phyloP scores from a whole-genome alignment of 2,113 vertebrate species.

The Grammomys dolichurus region DNA sequence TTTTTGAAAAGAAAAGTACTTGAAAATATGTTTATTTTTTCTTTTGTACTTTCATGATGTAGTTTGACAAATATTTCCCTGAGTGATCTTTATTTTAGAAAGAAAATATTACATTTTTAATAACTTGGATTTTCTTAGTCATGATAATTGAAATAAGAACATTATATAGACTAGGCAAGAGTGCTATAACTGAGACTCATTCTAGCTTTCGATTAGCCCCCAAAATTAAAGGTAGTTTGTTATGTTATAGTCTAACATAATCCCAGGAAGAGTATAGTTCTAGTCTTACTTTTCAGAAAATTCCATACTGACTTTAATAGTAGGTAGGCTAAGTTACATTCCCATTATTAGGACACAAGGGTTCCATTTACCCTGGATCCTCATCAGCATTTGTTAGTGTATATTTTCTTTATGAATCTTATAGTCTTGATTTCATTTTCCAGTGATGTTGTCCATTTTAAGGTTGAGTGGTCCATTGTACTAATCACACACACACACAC shows the following conservation, averaged over 20 bases:
- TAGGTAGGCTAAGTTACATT: neutral
- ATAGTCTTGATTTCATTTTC: neutral
- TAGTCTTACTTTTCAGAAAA: neutral
- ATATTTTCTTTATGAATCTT: neutral
- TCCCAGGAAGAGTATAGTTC: neutral
- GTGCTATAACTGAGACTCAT: neutral
- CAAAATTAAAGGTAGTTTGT: neutral
- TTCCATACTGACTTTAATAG: neutral
- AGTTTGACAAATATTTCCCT: neutral
- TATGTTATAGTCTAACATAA: neutral
- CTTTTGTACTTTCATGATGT: neutral
- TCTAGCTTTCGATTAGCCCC: neutral
- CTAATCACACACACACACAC: neutral
- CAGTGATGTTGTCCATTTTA: neutral
- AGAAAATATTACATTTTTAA: neutral
- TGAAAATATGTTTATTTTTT: neutral
- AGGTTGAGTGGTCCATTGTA: neutral
- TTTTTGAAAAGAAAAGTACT: neutral
- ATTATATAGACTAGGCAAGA: neutral
- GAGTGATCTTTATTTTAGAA: neutral
- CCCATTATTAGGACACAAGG: neutral
- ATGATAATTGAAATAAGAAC: neutral
- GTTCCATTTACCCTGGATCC: neutral
- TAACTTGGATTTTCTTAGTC: neutral
- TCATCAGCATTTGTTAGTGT: neutral